These are phyloP conservation scores for Rhopalosiphum padi DNA, from an alignment of 1,140 invertebrate species.

Conservation along the genomic window DNA sequence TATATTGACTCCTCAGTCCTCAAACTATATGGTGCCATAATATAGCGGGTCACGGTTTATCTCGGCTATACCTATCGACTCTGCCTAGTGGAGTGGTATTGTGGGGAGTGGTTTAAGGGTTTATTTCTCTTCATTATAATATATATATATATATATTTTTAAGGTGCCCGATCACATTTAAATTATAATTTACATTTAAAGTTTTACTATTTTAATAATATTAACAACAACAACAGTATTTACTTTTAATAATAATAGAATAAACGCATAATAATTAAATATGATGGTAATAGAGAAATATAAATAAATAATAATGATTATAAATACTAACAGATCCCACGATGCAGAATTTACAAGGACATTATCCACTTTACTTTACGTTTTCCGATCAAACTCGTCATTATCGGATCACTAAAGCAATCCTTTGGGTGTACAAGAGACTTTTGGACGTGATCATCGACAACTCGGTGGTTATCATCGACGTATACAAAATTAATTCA, in stretches of 20 bases:
- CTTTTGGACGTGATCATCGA: constrained; percentile 59
- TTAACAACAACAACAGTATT: not conserved
- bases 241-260: not conserved
- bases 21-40: too few relatives aligned
- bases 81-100: too few relatives aligned
- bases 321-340: constrained; percentile 60
- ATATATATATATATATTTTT: too few relatives aligned
- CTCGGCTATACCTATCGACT: too few relatives aligned
- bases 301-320: constrained; percentile 36
- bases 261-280: not conserved
- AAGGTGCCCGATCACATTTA: too few relatives aligned
- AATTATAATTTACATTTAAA: too few relatives aligned
- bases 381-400: constrained; percentile 68
- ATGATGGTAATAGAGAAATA: not conserved
- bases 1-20: too few relatives aligned
- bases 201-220: not conserved
- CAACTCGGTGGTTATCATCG: constrained; percentile 49
- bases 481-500: constrained; percentile 62
- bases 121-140: too few relatives aligned
- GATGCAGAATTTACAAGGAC: constrained; percentile 66
- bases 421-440: constrained; percentile 68
- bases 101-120: too few relatives aligned
- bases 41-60: too few relatives aligned
- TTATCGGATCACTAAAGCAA: constrained; percentile 66
- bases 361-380: constrained; percentile 68